A percentile compares a stretch with the other conserved stretches of the same genome.
phyloP scores from a whole-genome alignment of 2,888 invertebrate genomes.

The Hymenopus coronatus region DNA sequence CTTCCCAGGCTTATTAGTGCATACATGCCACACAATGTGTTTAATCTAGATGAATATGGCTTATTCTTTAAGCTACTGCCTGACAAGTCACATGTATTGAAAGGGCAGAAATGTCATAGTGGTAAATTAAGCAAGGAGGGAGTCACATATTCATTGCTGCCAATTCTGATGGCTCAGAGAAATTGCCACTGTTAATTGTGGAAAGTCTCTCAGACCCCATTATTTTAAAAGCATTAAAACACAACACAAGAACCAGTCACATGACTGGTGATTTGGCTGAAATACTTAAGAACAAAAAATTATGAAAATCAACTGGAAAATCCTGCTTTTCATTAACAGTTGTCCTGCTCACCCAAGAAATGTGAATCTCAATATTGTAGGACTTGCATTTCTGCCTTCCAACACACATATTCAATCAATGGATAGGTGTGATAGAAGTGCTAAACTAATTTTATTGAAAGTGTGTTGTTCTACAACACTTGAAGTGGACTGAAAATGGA shows the following conservation, averaged over 20 bases:
- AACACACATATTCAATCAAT: too few relatives aligned
- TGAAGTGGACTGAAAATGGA: neutral
- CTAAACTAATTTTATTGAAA: neutral
- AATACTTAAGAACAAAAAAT: too few relatives aligned
- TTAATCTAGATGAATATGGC: neutral
- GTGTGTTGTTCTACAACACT: neutral
- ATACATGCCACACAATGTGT: neutral
- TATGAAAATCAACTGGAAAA: too few relatives aligned
- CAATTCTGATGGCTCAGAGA: slow-evolving; percentile 13
- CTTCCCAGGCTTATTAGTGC: neutral
- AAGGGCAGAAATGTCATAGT: neutral
- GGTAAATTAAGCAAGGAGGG: slow-evolving; percentile 1
- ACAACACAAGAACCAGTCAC: neutral
- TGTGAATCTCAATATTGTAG: too few relatives aligned
- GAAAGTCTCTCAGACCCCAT: neutral
- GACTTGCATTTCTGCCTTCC: too few relatives aligned
- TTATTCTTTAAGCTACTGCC: neutral
- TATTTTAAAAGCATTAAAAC: slow-evolving; percentile 12
- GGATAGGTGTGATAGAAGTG: neutral
- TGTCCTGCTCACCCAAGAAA: too few relatives aligned
- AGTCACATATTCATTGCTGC: neutral
- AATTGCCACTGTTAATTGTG: neutral
- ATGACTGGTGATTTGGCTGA: too few relatives aligned
- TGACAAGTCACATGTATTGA: neutral
- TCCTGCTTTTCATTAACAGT: too few relatives aligned